These are phyloP conservation scores for Limonius californicus DNA, from an alignment of 1,140 invertebrate genomes.

Conservation along the genomic window DNA sequence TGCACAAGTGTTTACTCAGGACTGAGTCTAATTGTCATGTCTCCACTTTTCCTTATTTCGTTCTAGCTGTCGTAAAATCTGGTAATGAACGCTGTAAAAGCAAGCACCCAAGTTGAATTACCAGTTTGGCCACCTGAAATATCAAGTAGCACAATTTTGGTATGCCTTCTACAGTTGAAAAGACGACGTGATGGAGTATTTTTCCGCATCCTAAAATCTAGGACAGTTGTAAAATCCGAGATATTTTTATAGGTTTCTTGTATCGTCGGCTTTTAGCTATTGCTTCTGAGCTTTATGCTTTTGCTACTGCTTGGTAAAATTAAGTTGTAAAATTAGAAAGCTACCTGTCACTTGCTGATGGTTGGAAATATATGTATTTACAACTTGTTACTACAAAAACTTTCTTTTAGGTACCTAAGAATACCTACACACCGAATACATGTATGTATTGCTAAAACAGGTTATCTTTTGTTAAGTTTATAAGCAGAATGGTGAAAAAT, in stretches of 20 bases:
- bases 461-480: too few relatives aligned
- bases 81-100: slow-evolving; percentile 8
- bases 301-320: neutral
- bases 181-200: neutral
- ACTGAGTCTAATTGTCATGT: slow-evolving; percentile 2
- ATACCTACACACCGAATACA: too few relatives aligned
- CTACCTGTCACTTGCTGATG: neutral
- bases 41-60: slow-evolving; percentile 7
- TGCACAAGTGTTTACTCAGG: slow-evolving; percentile 4
- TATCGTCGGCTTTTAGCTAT: neutral
- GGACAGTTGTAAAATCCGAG: neutral
- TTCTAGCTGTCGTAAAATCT: neutral
- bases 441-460: too few relatives aligned
- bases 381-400: too few relatives aligned
- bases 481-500: too few relatives aligned
- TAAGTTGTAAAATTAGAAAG: slow-evolving; percentile 14
- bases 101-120: neutral
- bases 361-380: too few relatives aligned
- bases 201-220: neutral
- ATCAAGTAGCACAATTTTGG: neutral
- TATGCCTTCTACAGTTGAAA: neutral
- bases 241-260: neutral
- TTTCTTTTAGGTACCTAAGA: too few relatives aligned
- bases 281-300: neutral
- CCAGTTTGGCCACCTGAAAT: slow-evolving; percentile 5